Evolutionary conservation across 2,888 invertebrate species (phyloP).

Genomic region (Sympetrum striolatum): DNA sequence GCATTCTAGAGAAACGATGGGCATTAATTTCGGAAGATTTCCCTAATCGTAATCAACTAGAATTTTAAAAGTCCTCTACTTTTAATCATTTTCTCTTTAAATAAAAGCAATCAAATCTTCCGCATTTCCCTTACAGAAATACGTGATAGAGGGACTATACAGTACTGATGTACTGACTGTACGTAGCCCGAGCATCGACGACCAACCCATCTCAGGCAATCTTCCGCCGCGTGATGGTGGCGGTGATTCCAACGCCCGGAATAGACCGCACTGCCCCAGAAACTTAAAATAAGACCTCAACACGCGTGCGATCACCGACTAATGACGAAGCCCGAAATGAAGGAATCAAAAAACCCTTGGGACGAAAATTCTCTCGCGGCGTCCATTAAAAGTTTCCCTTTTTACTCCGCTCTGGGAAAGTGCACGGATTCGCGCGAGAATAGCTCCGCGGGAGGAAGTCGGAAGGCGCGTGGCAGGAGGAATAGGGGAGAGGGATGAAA

Average conservation of each 20-base stretch:
- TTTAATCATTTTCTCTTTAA: too few relatives aligned
- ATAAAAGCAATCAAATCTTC: too few relatives aligned
- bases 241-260: neutral
- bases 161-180: too few relatives aligned
- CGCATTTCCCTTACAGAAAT: too few relatives aligned
- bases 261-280: neutral
- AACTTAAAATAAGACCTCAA: neutral
- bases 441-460: constrained; percentile 7
- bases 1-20: too few relatives aligned
- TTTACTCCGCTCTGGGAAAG: neutral
- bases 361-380: neutral
- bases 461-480: neutral
- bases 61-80: too few relatives aligned
- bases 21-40: too few relatives aligned
- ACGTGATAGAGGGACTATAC: too few relatives aligned
- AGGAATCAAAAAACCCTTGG: neutral
- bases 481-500: neutral
- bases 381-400: neutral
- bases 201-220: neutral
- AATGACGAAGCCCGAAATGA: neutral
- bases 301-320: neutral
- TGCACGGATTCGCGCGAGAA: neutral
- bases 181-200: too few relatives aligned
- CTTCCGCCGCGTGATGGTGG: neutral
- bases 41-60: too few relatives aligned